These are phyloP conservation scores for Metallyticus violacea DNA, from an alignment of 2,888 invertebrate genomes.

Conservation along the genomic window DNA sequence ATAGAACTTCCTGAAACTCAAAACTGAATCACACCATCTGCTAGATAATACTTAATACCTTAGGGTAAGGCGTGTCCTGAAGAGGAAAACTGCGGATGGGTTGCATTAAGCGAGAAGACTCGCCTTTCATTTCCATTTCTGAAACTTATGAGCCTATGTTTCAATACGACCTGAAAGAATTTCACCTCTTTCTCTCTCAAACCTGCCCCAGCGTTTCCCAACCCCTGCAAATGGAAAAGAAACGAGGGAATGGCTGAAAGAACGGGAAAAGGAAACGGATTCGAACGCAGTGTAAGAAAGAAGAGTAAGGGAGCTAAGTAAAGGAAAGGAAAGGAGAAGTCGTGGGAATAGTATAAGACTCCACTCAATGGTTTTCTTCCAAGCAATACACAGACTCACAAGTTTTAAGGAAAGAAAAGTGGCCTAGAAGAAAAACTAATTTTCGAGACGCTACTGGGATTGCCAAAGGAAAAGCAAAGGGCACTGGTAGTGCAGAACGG, in stretches of 20 bases:
- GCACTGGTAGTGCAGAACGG: neutral
- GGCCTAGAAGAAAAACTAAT: neutral
- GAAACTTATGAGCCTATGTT: neutral
- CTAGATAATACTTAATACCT: no score
- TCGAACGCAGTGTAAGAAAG: no score
- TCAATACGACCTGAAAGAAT: neutral
- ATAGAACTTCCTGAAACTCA: no score
- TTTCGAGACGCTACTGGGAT: neutral
- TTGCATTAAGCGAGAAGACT: neutral
- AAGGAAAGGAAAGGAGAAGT: neutral
- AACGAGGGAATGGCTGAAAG: neutral
- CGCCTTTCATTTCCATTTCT: neutral
- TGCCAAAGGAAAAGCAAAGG: neutral
- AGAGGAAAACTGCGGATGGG: neutral
- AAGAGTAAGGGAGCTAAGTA: neutral
- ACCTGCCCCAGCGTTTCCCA: neutral
- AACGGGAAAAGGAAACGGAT: neutral
- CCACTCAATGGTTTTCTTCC: neutral
- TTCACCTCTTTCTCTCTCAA: neutral
- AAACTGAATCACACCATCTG: no score
- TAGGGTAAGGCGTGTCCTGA: no score
- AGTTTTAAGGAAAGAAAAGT: neutral
- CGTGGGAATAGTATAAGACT: neutral
- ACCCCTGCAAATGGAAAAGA: constrained; percentile 2
- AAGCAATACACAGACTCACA: neutral